Evolutionary conservation across 2,888 invertebrate species (phyloP).

Genomic region (Lasioglossum oenotherae): DNA sequence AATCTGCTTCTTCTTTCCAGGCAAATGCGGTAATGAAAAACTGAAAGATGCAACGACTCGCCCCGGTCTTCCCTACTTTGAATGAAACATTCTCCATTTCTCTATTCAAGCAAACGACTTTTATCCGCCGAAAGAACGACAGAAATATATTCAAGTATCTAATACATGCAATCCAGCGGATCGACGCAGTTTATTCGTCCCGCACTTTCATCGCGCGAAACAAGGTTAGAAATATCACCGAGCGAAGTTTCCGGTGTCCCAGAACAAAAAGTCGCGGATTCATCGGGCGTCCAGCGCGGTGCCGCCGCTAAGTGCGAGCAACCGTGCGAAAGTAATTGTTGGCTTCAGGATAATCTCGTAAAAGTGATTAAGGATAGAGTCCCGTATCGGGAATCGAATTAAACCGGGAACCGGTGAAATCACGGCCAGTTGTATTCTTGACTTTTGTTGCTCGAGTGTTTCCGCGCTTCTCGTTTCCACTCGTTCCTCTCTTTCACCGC

Average conservation of each 20-base stretch:
- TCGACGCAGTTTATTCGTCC: background rate
- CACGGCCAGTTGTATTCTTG: conserved; percentile 16
- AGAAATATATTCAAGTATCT: background rate
- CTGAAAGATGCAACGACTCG: too few species aligned
- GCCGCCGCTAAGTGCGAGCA: background rate
- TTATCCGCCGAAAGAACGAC: background rate
- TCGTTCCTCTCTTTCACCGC: background rate
- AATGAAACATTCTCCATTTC: background rate
- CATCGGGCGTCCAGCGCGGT: background rate
- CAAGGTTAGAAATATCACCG: background rate
- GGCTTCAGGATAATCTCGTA: conserved; percentile 50
- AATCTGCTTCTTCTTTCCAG: background rate
- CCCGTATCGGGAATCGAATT: conserved; percentile 56
- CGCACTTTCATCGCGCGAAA: background rate
- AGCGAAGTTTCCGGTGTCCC: background rate
- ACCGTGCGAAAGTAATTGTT: conserved; percentile 47
- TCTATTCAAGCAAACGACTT: too few species aligned
- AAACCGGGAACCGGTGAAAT: conserved; percentile 32
- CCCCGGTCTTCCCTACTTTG: background rate
- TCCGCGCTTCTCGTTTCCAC: background rate
- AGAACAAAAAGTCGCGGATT: background rate
- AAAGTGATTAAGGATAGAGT: conserved; percentile 49
- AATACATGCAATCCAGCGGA: background rate
- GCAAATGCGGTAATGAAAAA: too few species aligned
- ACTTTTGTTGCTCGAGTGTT: background rate